phyloP scores from a whole-genome alignment of 2,797 vertebrate species.

The Crocidura indochinensis region DNA sequence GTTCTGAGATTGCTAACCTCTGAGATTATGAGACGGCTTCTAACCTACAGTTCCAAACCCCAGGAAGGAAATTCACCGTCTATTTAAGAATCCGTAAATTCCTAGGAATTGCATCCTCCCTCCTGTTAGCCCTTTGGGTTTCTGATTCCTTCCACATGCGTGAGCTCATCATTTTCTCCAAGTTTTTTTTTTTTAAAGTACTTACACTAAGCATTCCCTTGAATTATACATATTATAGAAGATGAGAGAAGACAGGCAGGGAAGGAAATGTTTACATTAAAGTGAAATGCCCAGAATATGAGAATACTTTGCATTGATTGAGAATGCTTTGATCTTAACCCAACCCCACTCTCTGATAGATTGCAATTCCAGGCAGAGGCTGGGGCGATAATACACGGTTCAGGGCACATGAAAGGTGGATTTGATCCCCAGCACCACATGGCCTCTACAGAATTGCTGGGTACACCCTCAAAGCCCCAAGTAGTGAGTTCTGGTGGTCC shows the following conservation, averaged over 20 bases:
- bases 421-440: no score
- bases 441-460: no score
- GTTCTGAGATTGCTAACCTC: not conserved
- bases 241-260: not conserved
- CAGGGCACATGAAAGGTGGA: no score
- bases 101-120: not conserved
- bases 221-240: constrained; percentile 15
- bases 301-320: no score
- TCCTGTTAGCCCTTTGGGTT: not conserved
- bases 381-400: no score
- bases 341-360: no score
- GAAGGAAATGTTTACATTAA: not conserved
- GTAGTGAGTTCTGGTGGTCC: no score
- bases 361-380: no score
- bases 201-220: not conserved
- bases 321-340: no score
- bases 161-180: constrained; percentile 9
- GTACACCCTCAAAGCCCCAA: no score
- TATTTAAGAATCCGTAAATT: constrained; percentile 25
- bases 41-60: not conserved
- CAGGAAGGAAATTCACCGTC: not conserved
- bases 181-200: not conserved
- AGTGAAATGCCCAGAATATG: no score
- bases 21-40: constrained; percentile 23
- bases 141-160: not conserved